Conservation (phyloP, 1,140 invertebrate species). For the Agrypnia vestita region DNA sequence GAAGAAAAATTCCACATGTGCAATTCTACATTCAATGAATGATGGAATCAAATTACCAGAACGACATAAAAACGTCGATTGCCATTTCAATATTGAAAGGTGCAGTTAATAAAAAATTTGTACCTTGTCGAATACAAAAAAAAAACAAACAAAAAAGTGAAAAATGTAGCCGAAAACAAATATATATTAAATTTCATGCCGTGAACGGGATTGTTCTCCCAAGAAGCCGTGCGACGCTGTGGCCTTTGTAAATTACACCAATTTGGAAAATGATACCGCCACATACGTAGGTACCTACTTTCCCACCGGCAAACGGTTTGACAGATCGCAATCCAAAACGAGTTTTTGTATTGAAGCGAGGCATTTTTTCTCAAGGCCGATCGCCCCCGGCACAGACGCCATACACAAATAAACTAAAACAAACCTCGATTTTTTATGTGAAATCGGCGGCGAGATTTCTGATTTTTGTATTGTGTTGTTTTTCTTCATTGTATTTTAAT, state of each 20-base stretch:
- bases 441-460: conserved; percentile 12
- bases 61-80: too few relatives aligned
- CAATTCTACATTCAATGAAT: too few relatives aligned
- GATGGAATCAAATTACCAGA: too few relatives aligned
- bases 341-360: conserved; percentile 39
- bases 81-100: too few relatives aligned
- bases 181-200: conserved; percentile 1
- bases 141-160: too few relatives aligned
- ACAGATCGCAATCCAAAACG: conserved; percentile 40
- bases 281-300: neutral
- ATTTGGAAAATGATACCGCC: conserved; percentile 22
- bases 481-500: conserved; percentile 23
- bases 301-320: conserved; percentile 16
- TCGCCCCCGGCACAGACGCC: neutral
- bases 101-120: too few relatives aligned
- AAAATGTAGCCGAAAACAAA: neutral
- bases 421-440: conserved; percentile 13
- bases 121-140: too few relatives aligned
- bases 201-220: neutral
- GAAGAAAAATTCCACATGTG: too few relatives aligned
- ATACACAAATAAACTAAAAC: neutral
- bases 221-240: neutral
- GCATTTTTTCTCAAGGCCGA: conserved; percentile 49
- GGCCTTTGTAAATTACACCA: conserved; percentile 26
- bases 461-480: conserved; percentile 29